Evolutionary conservation across 2,113 vertebrate genomes (phyloP).

Genomic region (Pogona vitticeps): DNA sequence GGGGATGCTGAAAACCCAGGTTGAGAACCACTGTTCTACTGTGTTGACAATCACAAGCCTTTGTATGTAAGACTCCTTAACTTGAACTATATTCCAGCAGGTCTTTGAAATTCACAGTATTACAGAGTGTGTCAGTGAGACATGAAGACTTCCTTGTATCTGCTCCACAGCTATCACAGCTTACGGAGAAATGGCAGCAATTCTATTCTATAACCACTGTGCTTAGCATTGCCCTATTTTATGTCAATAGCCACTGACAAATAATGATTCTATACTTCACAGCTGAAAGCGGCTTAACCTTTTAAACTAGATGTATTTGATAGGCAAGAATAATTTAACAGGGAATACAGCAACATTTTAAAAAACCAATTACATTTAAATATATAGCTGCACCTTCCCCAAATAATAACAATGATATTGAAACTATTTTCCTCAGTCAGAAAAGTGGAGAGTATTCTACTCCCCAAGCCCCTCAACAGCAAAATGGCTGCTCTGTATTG

Average conservation of each 20-base stretch:
- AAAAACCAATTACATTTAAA: background rate
- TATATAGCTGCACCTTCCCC: background rate
- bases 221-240: background rate
- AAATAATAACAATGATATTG: background rate
- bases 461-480: no score
- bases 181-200: background rate
- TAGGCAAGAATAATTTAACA: background rate
- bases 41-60: background rate
- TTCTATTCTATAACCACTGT: background rate
- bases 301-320: background rate
- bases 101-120: background rate
- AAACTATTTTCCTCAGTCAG: slow-evolving; percentile 4
- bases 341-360: background rate
- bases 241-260: background rate
- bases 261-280: background rate
- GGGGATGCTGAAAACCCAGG: no score
- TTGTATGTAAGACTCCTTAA: no score
- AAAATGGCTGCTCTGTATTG: background rate
- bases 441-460: background rate
- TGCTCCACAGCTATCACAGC: background rate
- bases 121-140: background rate
- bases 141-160: background rate
- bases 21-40: no score
- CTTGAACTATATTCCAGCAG: background rate
- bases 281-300: background rate